Evolutionary conservation across 1,140 invertebrate genomes (phyloP).

Genomic region (Leucophenga varia): DNA sequence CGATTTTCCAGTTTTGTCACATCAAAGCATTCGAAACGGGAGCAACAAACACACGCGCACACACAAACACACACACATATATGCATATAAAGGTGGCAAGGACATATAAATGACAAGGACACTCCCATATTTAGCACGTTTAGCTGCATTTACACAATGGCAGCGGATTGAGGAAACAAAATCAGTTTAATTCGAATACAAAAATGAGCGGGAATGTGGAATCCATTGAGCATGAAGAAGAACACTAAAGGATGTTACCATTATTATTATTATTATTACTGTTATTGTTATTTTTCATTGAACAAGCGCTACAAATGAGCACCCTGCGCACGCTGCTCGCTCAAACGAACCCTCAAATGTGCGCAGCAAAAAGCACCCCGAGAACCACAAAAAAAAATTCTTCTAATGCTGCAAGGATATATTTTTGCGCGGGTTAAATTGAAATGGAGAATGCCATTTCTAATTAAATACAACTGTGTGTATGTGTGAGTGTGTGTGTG

Average conservation of each 20-base stretch:
- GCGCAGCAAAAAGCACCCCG: conserved; percentile 36
- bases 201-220: too few species aligned
- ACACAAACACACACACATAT: conserved; percentile 12
- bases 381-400: too few species aligned
- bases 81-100: conserved; percentile 20
- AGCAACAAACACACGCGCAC: too few species aligned
- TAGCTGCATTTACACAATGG: conserved; percentile 39
- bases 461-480: conserved; percentile 37
- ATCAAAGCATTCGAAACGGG: conserved; percentile 17
- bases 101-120: conserved; percentile 56
- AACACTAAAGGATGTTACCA: too few species aligned
- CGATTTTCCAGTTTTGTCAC: background rate
- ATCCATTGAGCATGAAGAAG: too few species aligned
- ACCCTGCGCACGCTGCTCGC: too few species aligned
- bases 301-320: too few species aligned
- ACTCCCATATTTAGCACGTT: conserved; percentile 55
- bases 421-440: conserved; percentile 37
- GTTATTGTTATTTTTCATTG: too few species aligned
- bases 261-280: too few species aligned
- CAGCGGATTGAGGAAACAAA: conserved; percentile 11
- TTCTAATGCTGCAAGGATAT: too few species aligned
- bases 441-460: conserved; percentile 55
- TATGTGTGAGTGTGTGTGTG: conserved; percentile 6
- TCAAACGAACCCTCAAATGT: background rate
- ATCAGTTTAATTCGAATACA: too few species aligned